phyloP scores from a whole-genome alignment of 2,888 invertebrate species.

The Beris chalybata region DNA sequence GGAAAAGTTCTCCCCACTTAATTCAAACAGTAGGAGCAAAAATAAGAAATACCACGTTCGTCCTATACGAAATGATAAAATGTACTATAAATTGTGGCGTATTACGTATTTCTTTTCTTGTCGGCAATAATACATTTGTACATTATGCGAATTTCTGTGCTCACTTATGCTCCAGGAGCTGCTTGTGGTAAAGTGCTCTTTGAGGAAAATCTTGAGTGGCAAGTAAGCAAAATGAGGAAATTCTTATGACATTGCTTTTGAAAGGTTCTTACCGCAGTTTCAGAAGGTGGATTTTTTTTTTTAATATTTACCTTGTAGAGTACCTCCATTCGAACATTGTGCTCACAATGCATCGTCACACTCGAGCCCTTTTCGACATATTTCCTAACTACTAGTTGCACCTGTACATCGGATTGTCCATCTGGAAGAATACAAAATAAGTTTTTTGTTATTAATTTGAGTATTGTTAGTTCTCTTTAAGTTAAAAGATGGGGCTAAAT shows the following conservation, averaged over 20 bases:
- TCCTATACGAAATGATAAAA: not conserved
- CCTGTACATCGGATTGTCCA: slow-evolving; percentile 62
- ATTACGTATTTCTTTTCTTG: slow-evolving; percentile 9
- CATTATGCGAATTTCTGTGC: slow-evolving; percentile 5
- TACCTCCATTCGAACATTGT: slow-evolving; percentile 72
- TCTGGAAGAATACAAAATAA: slow-evolving; percentile 44
- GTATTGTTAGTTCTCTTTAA: too few species aligned
- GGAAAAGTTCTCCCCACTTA: not conserved
- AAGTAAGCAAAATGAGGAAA: slow-evolving; percentile 3
- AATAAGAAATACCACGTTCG: not conserved
- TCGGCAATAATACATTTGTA: not conserved
- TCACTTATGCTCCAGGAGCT: not conserved
- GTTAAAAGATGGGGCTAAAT: too few species aligned
- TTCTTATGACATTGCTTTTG: not conserved
- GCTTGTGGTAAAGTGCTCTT: slow-evolving; percentile 3
- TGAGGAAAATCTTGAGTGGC: not conserved
- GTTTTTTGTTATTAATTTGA: too few species aligned
- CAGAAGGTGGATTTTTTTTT: not conserved
- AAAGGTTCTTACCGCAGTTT: too few species aligned
- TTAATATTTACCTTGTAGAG: slow-evolving; percentile 69
- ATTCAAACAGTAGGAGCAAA: not conserved
- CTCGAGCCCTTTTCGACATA: slow-evolving; percentile 74
- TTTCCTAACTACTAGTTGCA: slow-evolving; percentile 68
- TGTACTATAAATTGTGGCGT: not conserved
- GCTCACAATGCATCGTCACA: slow-evolving; percentile 72